Conservation (phyloP, 2,888 invertebrate genomes). For the Entomobrya proxima region DNA sequence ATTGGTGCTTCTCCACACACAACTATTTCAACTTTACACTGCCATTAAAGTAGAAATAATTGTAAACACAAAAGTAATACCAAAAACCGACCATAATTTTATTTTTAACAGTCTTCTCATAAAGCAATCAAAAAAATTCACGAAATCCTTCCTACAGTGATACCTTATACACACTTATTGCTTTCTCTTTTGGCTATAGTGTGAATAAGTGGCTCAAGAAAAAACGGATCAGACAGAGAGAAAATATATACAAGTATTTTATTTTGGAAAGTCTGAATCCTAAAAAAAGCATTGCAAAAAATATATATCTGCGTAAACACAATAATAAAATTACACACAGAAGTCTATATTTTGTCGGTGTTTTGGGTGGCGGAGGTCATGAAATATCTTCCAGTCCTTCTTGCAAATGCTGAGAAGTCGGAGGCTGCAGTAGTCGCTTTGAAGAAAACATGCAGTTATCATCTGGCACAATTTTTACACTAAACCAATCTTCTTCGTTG, state of each 20-base stretch:
- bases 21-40: conserved; percentile 25
- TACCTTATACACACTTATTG: background rate
- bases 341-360: background rate
- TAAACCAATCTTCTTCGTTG: conserved; percentile 52
- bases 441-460: conserved; percentile 65
- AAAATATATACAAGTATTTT: no score
- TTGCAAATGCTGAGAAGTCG: conserved; percentile 43
- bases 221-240: no score
- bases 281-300: background rate
- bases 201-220: conserved; percentile 40
- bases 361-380: conserved; percentile 53
- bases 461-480: conserved; percentile 52
- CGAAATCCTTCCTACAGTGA: conserved; percentile 2
- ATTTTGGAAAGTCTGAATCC: no score
- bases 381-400: conserved; percentile 60
- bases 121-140: conserved; percentile 3
- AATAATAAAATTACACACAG: no score
- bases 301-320: background rate
- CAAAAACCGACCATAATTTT: conserved; percentile 35
- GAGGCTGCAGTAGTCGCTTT: conserved; percentile 48
- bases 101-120: conserved; percentile 10
- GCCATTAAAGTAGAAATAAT: conserved; percentile 40
- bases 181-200: background rate
- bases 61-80: background rate
- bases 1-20: conserved; percentile 35